Evolutionary conservation across 2,797 vertebrate species (phyloP).

Genomic region (Melopsittacus undulatus): DNA sequence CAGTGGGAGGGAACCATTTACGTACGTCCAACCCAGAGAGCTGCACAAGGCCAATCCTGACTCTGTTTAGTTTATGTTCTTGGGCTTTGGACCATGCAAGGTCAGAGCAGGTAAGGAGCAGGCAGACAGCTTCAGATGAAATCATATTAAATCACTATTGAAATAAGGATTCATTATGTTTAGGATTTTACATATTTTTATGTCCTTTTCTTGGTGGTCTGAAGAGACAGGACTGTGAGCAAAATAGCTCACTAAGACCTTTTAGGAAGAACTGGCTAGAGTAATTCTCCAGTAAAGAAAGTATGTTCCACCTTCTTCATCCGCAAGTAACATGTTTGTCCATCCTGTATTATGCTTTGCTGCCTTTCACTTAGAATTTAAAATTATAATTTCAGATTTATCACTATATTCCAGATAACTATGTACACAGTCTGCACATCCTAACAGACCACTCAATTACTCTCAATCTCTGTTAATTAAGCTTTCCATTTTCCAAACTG

Average conservation of each 20-base stretch:
- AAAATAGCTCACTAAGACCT: background rate
- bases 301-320: background rate
- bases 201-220: background rate
- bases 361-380: conserved; percentile 9
- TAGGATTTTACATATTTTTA: background rate
- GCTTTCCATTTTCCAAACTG: conserved; percentile 50
- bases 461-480: conserved; percentile 62
- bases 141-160: background rate
- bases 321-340: background rate
- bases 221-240: background rate
- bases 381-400: conserved; percentile 23
- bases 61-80: background rate
- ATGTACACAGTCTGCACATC: background rate
- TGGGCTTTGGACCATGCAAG: background rate
- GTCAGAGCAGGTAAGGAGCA: background rate
- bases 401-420: background rate
- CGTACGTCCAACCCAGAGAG: background rate
- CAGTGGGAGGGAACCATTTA: background rate
- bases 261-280: background rate
- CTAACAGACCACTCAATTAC: conserved; percentile 35
- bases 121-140: background rate
- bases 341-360: background rate
- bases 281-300: background rate
- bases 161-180: background rate
- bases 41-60: background rate